phyloP scores from a whole-genome alignment of 2,113 vertebrate genomes.

The Gavia stellata region DNA sequence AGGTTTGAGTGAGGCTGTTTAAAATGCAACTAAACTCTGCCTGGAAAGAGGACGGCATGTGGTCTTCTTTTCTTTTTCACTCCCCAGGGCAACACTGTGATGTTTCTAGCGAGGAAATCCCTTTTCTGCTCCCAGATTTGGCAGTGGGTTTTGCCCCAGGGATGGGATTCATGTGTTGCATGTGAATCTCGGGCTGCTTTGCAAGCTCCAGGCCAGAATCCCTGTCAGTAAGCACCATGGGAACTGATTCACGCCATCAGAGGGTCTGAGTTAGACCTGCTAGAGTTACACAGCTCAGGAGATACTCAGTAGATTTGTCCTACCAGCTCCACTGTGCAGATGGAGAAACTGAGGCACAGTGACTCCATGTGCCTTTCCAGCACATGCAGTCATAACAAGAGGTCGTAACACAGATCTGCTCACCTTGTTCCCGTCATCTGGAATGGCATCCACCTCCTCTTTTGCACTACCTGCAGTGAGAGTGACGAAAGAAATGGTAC shows the following conservation, averaged over 20 bases:
- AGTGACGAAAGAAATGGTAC: neutral
- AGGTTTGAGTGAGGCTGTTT: neutral
- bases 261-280: neutral
- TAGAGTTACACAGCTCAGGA: neutral
- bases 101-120: neutral
- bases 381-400: rapidly evolving
- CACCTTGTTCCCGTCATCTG: neutral
- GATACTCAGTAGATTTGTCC: neutral
- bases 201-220: neutral
- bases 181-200: neutral
- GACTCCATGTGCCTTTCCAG: neutral
- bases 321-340: neutral
- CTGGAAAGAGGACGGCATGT: neutral
- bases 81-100: neutral
- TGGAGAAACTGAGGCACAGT: neutral
- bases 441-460: rapidly evolving
- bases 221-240: neutral
- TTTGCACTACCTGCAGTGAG: neutral
- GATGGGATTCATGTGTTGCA: neutral
- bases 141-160: neutral
- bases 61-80: neutral
- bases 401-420: neutral
- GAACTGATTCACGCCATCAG: neutral
- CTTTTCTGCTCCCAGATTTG: neutral
- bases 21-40: neutral